Conservation (phyloP, 2,797 vertebrate genomes). For the Sandelia bainsii region DNA sequence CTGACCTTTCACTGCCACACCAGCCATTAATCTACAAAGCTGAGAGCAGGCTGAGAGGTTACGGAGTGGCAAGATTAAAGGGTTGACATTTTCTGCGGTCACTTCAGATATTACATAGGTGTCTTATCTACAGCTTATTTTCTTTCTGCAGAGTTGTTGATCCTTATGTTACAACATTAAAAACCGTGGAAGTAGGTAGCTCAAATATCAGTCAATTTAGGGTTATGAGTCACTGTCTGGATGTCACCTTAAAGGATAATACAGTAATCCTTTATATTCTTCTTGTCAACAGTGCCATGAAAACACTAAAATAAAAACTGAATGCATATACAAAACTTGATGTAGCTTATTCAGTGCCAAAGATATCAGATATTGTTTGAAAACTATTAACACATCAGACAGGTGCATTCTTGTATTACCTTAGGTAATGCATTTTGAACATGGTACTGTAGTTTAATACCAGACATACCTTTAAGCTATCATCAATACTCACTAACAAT, state of each 20-base stretch:
- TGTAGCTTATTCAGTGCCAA: too few relatives aligned
- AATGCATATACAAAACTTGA: too few relatives aligned
- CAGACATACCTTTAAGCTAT: too few relatives aligned
- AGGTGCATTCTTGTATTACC: too few relatives aligned
- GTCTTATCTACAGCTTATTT: constrained; percentile 7
- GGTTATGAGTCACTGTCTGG: neutral
- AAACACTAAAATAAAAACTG: too few relatives aligned
- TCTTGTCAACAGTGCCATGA: too few relatives aligned
- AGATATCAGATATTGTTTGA: too few relatives aligned
- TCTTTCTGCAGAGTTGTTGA: neutral
- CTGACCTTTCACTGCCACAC: constrained; percentile 57
- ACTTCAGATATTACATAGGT: neutral
- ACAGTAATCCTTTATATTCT: too few relatives aligned
- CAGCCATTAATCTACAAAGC: constrained; percentile 36
- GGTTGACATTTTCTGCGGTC: constrained; percentile 31
- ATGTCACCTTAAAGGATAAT: neutral
- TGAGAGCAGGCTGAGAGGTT: constrained; percentile 41
- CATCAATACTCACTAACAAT: too few relatives aligned
- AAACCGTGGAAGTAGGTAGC: neutral
- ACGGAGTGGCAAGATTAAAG: constrained; percentile 28
- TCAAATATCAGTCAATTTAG: neutral
- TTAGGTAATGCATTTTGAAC: too few relatives aligned
- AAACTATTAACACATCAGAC: too few relatives aligned
- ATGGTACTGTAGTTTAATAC: too few relatives aligned
- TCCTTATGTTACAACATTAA: neutral